Evolutionary conservation across 1,140 invertebrate genomes (phyloP).

Genomic region (Rhynchophorus ferrugineus): DNA sequence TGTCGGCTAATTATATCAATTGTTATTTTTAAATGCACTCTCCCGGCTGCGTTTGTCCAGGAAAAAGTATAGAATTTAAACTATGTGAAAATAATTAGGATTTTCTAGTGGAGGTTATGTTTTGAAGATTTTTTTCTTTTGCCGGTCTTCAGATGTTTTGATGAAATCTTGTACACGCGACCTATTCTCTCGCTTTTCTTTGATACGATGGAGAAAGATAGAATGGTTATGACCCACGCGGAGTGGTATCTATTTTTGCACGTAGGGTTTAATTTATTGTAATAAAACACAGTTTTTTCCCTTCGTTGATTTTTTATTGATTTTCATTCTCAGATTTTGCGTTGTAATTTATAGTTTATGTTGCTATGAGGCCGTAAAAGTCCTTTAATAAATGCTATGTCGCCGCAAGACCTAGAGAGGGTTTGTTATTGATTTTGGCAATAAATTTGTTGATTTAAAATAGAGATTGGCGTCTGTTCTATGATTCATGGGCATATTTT

Average conservation of each 20-base stretch:
- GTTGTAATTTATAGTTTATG: conserved; percentile 10
- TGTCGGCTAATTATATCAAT: conserved; percentile 18
- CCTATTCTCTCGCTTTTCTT: conserved; percentile 4
- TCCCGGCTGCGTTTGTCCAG: conserved; percentile 10
- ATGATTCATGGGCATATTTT: conserved; percentile 17
- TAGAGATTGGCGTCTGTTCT: conserved; percentile 1
- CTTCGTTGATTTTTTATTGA: conserved; percentile 15
- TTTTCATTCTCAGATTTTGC: conserved; percentile 7
- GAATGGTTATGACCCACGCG: conserved; percentile 13
- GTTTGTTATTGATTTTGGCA: conserved; percentile 15
- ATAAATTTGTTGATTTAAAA: conserved; percentile 14
- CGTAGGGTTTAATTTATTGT: conserved; percentile 10
- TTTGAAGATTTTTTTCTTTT: conserved; percentile 29
- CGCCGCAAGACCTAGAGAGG: neutral
- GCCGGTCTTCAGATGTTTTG: conserved; percentile 21
- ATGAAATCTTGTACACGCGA: conserved; percentile 24
- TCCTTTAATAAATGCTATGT: neutral
- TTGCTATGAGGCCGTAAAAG: conserved; percentile 4
- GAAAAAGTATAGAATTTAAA: conserved; percentile 6
- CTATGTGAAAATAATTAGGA: conserved; percentile 1
- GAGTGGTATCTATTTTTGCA: conserved; percentile 17
- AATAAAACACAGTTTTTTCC: conserved; percentile 4
- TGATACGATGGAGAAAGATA: conserved; percentile 15
- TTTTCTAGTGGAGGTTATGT: conserved; percentile 29
- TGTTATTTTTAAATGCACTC: conserved; percentile 19